Evolutionary conservation across 2,113 vertebrate species (phyloP).

Genomic region (Notothenia coriiceps): DNA sequence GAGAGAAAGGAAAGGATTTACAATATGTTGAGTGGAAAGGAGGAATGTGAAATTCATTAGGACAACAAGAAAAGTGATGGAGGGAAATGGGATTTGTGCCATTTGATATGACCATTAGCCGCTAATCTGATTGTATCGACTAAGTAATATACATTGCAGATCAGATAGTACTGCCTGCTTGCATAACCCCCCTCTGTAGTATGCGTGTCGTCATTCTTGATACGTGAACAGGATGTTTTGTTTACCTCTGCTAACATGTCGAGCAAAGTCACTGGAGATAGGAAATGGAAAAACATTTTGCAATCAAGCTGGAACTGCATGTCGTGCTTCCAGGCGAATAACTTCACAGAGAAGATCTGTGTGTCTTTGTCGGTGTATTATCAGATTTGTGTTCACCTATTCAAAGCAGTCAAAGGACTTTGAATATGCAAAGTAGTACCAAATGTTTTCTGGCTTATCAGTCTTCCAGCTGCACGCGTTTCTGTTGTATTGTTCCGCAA

Average conservation of each 20-base stretch:
- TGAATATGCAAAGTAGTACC: slow-evolving; percentile 68
- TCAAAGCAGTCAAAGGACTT: slow-evolving; percentile 52
- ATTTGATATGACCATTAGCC: slow-evolving; percentile 68
- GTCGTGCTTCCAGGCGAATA: slow-evolving; percentile 40
- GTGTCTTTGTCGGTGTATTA: slow-evolving; percentile 4
- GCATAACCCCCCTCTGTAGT: slow-evolving; percentile 11
- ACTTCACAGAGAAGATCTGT: slow-evolving; percentile 9
- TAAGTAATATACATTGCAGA: slow-evolving; percentile 21
- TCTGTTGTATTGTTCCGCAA: slow-evolving; percentile 14
- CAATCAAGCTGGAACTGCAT: neutral
- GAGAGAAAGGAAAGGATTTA: slow-evolving; percentile 29
- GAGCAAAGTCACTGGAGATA: slow-evolving; percentile 3
- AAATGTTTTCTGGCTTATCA: slow-evolving; percentile 63
- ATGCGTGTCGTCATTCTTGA: slow-evolving; percentile 25
- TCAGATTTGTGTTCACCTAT: slow-evolving; percentile 25
- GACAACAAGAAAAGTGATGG: slow-evolving; percentile 50
- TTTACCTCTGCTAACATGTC: slow-evolving; percentile 31
- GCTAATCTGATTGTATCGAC: slow-evolving; percentile 46
- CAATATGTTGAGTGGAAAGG: slow-evolving; percentile 24
- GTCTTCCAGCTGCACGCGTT: slow-evolving; percentile 28
- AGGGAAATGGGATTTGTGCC: slow-evolving; percentile 67
- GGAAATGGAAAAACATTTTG: slow-evolving; percentile 32
- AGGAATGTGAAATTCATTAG: slow-evolving; percentile 46
- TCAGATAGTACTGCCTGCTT: slow-evolving; percentile 35
- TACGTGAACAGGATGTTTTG: slow-evolving; percentile 44